Conservation (phyloP, 1,140 invertebrate species). For the Leucophenga varia region DNA sequence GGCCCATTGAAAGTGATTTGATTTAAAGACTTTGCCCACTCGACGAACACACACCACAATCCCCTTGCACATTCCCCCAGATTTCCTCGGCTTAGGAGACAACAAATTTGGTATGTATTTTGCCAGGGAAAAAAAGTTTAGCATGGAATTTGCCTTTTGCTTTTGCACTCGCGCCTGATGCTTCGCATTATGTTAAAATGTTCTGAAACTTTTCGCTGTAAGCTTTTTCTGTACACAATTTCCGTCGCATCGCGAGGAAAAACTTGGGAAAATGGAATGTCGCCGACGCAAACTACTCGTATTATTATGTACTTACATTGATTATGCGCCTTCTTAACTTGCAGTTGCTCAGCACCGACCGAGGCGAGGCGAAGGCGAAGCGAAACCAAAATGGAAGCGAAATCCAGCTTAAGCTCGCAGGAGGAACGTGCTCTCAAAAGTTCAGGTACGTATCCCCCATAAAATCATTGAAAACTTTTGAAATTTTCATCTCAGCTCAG, state of each 20-base stretch:
- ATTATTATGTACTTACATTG: conserved; percentile 51
- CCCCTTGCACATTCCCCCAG: too few species aligned
- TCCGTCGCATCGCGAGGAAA: conserved; percentile 15
- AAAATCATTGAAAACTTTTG: conserved; percentile 17
- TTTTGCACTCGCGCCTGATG: too few species aligned
- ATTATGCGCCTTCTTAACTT: conserved; percentile 44
- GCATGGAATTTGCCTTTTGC: conserved; percentile 23
- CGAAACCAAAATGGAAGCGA: conserved; percentile 31
- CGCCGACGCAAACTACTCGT: conserved; percentile 38
- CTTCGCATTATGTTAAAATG: conserved; percentile 34
- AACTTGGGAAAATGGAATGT: conserved; percentile 31
- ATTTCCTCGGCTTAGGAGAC: too few species aligned
- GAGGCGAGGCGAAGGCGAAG: conserved; percentile 20
- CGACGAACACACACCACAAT: too few species aligned
- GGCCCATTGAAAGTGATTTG: too few species aligned
- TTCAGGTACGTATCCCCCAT: conserved; percentile 43
- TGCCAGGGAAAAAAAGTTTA: too few species aligned
- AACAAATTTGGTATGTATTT: conserved; percentile 29
- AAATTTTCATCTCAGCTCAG: too few species aligned
- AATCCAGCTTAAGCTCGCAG: conserved; percentile 42
- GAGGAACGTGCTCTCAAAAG: conserved; percentile 45
- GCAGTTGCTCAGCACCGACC: conserved; percentile 12
- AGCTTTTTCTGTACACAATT: conserved; percentile 33
- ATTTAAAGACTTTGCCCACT: too few species aligned
- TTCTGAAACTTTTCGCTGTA: conserved; percentile 30